Percentiles rank a stretch among this genome's conserved stretches.
Evolutionary conservation across 2,797 vertebrate genomes (phyloP).

Genomic region (Mallotus villosus): DNA sequence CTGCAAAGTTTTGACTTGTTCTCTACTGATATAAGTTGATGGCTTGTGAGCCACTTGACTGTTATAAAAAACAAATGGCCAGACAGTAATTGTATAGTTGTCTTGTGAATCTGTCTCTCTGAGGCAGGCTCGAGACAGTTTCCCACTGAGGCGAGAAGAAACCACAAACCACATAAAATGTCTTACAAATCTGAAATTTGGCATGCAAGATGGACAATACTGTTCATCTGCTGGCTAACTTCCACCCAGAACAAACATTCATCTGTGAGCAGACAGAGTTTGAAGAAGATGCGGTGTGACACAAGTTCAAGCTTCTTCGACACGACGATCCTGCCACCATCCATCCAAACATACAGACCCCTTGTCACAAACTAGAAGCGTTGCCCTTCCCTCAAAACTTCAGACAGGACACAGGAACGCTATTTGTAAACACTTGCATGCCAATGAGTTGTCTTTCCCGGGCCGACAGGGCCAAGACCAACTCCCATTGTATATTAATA

Average conservation of each 20-base stretch:
- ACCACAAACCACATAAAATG: too few species aligned
- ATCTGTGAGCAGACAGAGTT: too few species aligned
- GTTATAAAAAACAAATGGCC: too few species aligned
- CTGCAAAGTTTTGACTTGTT: too few species aligned
- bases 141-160: too few species aligned
- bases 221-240: slow-evolving; percentile 2
- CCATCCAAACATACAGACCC: not conserved
- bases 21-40: too few species aligned
- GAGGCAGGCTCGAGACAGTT: too few species aligned
- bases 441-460: slow-evolving; percentile 61
- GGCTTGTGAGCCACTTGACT: too few species aligned
- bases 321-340: not conserved
- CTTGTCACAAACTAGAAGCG: not conserved
- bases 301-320: not conserved
- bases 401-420: slow-evolving; percentile 30
- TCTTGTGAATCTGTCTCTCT: too few species aligned
- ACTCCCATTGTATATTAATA: slow-evolving; percentile 71
- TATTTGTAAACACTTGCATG: slow-evolving; percentile 61
- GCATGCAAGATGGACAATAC: not conserved
- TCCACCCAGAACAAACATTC: not conserved
- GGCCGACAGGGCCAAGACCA: slow-evolving; percentile 40
- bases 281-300: not conserved
- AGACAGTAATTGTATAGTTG: too few species aligned
- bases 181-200: too few species aligned
- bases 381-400: too few species aligned